A percentile compares a stretch with the other conserved stretches of the same genome.
Evolutionary conservation across 2,797 vertebrate species (phyloP).

Genomic region (Meriones psammophilus): DNA sequence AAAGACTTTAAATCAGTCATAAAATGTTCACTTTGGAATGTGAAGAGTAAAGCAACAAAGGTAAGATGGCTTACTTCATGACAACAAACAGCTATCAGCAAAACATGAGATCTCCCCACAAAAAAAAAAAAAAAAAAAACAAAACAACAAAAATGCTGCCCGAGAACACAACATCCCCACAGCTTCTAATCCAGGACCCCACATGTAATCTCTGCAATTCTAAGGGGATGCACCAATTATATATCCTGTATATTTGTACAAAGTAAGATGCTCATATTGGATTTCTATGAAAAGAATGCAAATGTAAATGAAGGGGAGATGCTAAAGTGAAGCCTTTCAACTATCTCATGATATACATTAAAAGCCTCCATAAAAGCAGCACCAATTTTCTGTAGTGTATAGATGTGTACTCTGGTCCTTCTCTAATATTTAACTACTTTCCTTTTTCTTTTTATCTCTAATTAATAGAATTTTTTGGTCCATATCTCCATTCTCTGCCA

Average conservation of each 20-base stretch:
- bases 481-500: not conserved
- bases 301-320: not conserved
- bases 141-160: not conserved
- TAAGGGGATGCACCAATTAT: not conserved
- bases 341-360: not conserved
- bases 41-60: not conserved
- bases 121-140: not conserved
- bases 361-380: not conserved
- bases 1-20: not conserved
- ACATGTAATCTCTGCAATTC: not conserved
- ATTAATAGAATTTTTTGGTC: not conserved
- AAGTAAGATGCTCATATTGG: not conserved
- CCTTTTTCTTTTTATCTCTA: not conserved
- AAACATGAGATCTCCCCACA: not conserved
- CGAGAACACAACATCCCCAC: not conserved
- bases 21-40: conserved; percentile 11
- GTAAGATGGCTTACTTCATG: not conserved
- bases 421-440: not conserved
- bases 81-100: not conserved
- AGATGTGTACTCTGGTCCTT: not conserved
- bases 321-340: not conserved
- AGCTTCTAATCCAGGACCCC: not conserved
- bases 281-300: not conserved
- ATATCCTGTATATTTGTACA: not conserved
- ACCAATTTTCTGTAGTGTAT: not conserved